Conservation (phyloP, 1,140 invertebrate species). For the Acromyrmex echinatior region DNA sequence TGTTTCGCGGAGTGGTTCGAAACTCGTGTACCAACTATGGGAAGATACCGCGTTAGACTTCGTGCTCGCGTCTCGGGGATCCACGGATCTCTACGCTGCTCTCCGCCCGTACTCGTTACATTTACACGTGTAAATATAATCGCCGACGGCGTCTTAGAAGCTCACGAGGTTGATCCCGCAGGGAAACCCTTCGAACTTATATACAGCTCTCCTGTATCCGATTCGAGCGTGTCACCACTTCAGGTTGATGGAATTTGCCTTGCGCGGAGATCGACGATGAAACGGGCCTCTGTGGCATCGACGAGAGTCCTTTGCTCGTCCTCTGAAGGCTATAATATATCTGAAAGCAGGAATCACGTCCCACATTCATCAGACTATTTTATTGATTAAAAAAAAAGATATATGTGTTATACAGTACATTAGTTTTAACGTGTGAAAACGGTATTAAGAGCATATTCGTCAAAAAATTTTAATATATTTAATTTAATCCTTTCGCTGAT, state of each 20-base stretch:
- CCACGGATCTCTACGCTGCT: background rate
- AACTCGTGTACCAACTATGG: conserved; percentile 54
- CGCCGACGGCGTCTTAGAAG: conserved; percentile 53
- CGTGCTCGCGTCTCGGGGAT: conserved; percentile 18
- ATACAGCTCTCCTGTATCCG: conserved; percentile 95
- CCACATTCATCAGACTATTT: background rate
- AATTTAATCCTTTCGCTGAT: background rate
- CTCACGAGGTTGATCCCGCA: conserved; percentile 41
- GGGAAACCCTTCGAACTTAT: conserved; percentile 86
- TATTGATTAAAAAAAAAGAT: background rate
- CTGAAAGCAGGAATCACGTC: conserved; percentile 81
- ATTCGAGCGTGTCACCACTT: conserved; percentile 93
- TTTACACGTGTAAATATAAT: conserved; percentile 63
- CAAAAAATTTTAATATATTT: background rate
- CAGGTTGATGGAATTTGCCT: conserved; percentile 88
- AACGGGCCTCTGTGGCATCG: conserved; percentile 83
- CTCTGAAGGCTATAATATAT: conserved; percentile 90
- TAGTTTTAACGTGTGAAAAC: background rate
- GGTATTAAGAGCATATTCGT: background rate
- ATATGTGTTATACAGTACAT: background rate
- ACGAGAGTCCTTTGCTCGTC: conserved; percentile 88
- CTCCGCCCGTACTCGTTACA: conserved; percentile 27
- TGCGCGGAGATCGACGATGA: conserved; percentile 82
- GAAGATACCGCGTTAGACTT: conserved; percentile 57
- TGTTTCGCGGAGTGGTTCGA: conserved; percentile 38